phyloP scores from a whole-genome alignment of 2,888 invertebrate species.

The Buathra laborator region DNA sequence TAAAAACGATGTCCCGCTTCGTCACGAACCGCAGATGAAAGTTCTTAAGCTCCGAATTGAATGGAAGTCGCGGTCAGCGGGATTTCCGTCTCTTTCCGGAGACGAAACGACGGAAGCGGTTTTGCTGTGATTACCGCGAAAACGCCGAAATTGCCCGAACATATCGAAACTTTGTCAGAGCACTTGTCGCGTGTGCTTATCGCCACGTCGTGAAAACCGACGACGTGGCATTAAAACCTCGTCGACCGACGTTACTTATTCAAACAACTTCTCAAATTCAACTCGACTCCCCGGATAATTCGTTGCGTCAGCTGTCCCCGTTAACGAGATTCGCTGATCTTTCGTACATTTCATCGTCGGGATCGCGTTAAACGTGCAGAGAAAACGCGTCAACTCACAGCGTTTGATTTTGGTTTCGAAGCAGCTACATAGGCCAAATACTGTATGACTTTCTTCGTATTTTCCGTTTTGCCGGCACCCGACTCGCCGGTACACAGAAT shows the following conservation, averaged over 20 bases:
- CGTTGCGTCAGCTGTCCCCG: conserved; percentile 73
- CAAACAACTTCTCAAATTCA: conserved; percentile 74
- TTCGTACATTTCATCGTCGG: conserved; percentile 50
- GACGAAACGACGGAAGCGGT: conserved; percentile 56
- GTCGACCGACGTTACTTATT: conserved; percentile 55
- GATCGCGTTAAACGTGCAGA: conserved; percentile 36
- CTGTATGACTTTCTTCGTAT: conserved; percentile 99
- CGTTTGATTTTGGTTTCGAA: conserved; percentile 96
- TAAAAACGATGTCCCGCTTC: neutral
- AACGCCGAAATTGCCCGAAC: conserved; percentile 43
- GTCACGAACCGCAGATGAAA: conserved; percentile 8
- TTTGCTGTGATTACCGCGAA: conserved; percentile 27
- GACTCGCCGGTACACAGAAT: conserved; percentile 99
- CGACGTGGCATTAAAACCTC: conserved; percentile 44
- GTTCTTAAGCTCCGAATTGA: conserved; percentile 4
- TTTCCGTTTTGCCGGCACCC: conserved; percentile 99
- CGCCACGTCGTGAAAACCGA: conserved; percentile 59
- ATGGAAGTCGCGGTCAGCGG: conserved; percentile 52
- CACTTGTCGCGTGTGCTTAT: conserved; percentile 56
- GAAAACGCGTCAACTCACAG: conserved; percentile 88
- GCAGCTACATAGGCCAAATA: conserved; percentile 99
- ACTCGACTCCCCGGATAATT: conserved; percentile 71
- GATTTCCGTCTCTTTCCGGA: conserved; percentile 45
- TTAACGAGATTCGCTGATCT: conserved; percentile 71
- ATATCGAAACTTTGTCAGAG: conserved; percentile 33